phyloP scores from a whole-genome alignment of 2,888 invertebrate genomes.

The Herminia tarsipennalis region DNA sequence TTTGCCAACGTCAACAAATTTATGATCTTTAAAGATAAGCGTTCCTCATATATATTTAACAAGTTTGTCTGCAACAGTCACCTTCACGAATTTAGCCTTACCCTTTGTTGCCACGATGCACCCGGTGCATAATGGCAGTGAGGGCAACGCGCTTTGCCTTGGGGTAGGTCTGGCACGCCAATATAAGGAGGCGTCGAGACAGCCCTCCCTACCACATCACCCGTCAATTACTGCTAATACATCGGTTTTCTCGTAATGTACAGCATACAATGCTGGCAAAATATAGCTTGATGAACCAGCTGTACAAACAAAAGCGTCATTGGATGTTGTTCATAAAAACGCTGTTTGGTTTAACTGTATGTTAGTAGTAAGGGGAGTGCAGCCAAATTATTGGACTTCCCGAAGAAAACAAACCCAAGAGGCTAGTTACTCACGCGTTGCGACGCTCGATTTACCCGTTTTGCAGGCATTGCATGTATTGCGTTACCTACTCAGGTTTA shows the following conservation, averaged over 20 bases:
- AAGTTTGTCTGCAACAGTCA: constrained; percentile 22
- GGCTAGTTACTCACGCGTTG: constrained; percentile 54
- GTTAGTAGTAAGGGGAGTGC: constrained; percentile 50
- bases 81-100: constrained; percentile 35
- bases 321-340: background rate
- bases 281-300: background rate
- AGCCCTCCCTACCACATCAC: constrained; percentile 44
- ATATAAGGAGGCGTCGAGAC: constrained; percentile 62
- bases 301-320: constrained; percentile 2
- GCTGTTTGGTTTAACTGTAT: constrained; percentile 1
- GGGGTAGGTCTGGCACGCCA: constrained; percentile 75
- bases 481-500: constrained; percentile 24
- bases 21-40: constrained; percentile 21
- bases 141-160: constrained; percentile 65
- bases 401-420: constrained; percentile 67
- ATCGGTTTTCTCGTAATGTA: background rate
- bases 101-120: constrained; percentile 59
- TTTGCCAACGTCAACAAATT: constrained; percentile 14
- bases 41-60: constrained; percentile 30
- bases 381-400: constrained; percentile 72
- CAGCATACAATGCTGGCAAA: constrained; percentile 44
- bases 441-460: constrained; percentile 48
- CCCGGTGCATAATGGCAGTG: constrained; percentile 37
- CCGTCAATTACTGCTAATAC: constrained; percentile 47
- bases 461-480: constrained; percentile 25